Conservation (phyloP, 2,113 vertebrate genomes). For the Ictalurus furcatus region DNA sequence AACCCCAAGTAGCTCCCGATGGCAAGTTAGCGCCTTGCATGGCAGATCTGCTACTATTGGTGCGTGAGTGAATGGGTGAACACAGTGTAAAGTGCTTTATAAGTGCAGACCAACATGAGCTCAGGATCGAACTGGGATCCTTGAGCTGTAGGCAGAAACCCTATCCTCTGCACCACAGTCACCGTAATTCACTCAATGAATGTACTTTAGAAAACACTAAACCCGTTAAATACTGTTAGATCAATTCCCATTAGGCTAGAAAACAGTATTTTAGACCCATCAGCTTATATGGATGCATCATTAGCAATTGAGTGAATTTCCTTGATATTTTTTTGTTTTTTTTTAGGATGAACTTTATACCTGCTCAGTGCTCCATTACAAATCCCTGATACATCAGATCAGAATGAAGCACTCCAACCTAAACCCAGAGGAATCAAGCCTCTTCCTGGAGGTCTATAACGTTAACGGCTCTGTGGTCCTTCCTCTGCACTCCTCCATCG, state of each 20-base stretch:
- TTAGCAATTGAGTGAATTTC: background rate
- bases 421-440: conserved; percentile 65
- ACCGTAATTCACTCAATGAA: background rate
- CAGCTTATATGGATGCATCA: background rate
- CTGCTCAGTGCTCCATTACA: background rate
- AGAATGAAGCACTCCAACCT: conserved; percentile 75
- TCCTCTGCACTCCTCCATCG: conserved; percentile 87
- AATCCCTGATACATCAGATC: background rate
- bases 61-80: no score
- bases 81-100: no score
- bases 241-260: background rate
- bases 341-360: background rate
- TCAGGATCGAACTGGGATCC: background rate
- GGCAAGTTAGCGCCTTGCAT: no score
- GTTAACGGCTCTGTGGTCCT: conserved; percentile 69
- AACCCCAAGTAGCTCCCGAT: no score
- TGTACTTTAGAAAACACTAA: background rate
- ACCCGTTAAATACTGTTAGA: background rate
- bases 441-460: conserved; percentile 80
- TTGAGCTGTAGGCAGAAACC: background rate
- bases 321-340: background rate
- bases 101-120: background rate
- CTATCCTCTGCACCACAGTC: background rate
- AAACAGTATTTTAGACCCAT: background rate
- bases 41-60: no score